Percentiles rank a stretch among this genome's conserved stretches.
Conservation (phyloP, 53 echinoderm and acorn worm genomes). For the Henricia sp. region DNA sequence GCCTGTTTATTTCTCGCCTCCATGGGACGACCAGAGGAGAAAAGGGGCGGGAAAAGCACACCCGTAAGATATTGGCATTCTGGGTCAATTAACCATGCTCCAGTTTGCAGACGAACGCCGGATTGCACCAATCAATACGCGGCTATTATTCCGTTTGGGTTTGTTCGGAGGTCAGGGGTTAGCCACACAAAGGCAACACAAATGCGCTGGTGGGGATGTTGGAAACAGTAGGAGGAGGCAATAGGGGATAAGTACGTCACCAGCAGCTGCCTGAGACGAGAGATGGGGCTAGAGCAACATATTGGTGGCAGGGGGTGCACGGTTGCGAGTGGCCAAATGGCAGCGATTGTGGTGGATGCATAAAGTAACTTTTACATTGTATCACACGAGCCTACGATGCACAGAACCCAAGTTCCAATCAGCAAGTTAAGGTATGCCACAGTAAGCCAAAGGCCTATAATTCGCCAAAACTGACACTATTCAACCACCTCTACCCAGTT, state of each 20-base stretch:
- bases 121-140: slow-evolving; percentile 41
- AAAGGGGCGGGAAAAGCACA: slow-evolving; percentile 13
- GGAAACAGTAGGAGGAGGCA: neutral
- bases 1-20: neutral
- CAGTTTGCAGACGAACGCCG: slow-evolving; percentile 62
- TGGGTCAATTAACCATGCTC: slow-evolving; percentile 63
- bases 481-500: too few species aligned
- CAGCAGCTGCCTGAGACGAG: slow-evolving; percentile 3
- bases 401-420: too few species aligned
- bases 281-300: neutral
- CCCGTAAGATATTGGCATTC: slow-evolving; percentile 54
- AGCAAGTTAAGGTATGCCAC: too few species aligned
- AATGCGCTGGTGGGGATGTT: neutral
- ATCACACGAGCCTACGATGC: too few species aligned
- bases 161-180: slow-evolving; percentile 16
- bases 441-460: too few species aligned
- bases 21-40: neutral
- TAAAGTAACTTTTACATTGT: too few species aligned
- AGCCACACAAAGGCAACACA: slow-evolving; percentile 30
- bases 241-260: neutral
- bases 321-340: too few species aligned
- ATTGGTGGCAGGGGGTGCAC: too few species aligned
- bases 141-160: slow-evolving; percentile 39
- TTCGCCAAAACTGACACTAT: too few species aligned
- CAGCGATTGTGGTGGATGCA: too few species aligned